phyloP scores from a whole-genome alignment of 2,888 invertebrate genomes.

The Pristionchus exspectatus region DNA sequence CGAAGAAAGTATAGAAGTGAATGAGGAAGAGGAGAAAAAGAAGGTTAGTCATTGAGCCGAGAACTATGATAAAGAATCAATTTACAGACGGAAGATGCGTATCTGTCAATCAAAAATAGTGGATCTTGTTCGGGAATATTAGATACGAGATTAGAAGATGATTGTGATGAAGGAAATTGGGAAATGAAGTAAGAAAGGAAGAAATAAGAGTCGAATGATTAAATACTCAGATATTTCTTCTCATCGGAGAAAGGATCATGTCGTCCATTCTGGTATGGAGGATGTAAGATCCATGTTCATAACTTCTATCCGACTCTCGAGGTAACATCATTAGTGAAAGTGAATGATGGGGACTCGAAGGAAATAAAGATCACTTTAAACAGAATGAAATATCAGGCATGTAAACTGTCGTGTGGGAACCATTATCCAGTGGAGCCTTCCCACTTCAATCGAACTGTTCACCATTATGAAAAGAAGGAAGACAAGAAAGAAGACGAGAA shows the following conservation, averaged over 20 bases:
- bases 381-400: slow-evolving; percentile 48
- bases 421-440: slow-evolving; percentile 36
- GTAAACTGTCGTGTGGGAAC: slow-evolving; percentile 57
- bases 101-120: slow-evolving; percentile 58
- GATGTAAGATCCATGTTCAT: slow-evolving; percentile 66
- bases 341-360: neutral
- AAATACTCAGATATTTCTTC: slow-evolving; percentile 44
- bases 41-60: neutral
- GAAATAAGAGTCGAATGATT: neutral
- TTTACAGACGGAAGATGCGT: slow-evolving; percentile 57
- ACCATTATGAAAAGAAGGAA: slow-evolving; percentile 13
- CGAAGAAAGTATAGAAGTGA: neutral
- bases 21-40: slow-evolving; percentile 48
- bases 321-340: slow-evolving; percentile 51
- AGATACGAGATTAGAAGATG: slow-evolving; percentile 68
- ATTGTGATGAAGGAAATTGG: slow-evolving; percentile 69
- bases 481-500: slow-evolving; percentile 5
- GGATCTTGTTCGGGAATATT: slow-evolving; percentile 66
- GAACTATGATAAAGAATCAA: neutral
- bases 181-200: slow-evolving; percentile 40
- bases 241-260: slow-evolving; percentile 64
- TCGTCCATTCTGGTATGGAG: slow-evolving; percentile 76
- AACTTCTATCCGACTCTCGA: slow-evolving; percentile 66
- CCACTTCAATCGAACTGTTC: slow-evolving; percentile 19
- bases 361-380: neutral